Conservation (phyloP, 2,888 invertebrate species). For the Alentia gelatinosa region DNA sequence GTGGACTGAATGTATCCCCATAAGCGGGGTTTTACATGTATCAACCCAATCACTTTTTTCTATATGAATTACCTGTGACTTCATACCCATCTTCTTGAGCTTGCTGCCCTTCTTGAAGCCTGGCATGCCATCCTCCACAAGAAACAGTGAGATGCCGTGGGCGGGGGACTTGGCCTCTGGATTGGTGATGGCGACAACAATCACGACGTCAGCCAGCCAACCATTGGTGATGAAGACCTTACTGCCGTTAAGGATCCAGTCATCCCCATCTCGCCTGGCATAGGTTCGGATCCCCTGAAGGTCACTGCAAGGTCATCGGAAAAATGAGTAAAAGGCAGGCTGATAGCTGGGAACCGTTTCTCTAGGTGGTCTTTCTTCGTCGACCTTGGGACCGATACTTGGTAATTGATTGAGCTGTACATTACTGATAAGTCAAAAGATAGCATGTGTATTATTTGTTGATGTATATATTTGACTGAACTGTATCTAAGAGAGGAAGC, state of each 20-base stretch:
- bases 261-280: conserved; percentile 80
- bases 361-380: no score
- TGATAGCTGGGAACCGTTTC: no score
- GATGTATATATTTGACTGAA: no score
- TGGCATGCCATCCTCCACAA: conserved; percentile 80
- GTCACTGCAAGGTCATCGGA: conserved; percentile 78
- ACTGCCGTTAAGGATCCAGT: conserved; percentile 81
- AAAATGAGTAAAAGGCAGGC: no score
- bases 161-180: conserved; percentile 79
- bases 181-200: conserved; percentile 81
- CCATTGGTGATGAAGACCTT: conserved; percentile 82
- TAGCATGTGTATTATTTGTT: no score
- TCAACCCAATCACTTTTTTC: no score
- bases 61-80: conserved; percentile 71
- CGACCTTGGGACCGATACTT: no score
- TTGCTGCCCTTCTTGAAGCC: conserved; percentile 81
- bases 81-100: conserved; percentile 81
- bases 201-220: conserved; percentile 78
- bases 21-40: no score
- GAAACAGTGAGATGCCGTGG: conserved; percentile 81
- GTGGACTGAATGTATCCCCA: no score
- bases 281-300: conserved; percentile 81
- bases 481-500: no score
- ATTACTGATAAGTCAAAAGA: no score
- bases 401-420: no score